phyloP scores from a whole-genome alignment of 2,797 vertebrate species.

The Pipistrellus pygmaeus region DNA sequence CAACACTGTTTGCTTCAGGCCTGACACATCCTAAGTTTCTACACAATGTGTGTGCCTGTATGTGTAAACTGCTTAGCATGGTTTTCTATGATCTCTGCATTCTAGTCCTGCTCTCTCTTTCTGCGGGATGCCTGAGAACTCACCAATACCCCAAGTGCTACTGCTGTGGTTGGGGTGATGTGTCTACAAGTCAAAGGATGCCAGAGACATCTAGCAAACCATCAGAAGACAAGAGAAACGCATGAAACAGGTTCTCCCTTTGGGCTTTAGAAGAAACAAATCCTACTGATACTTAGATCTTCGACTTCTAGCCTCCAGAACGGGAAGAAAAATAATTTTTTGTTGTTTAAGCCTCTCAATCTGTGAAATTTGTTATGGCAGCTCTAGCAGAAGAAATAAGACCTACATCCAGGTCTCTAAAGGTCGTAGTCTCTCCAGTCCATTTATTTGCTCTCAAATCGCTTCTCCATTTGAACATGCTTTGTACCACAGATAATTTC shows the following conservation, averaged over 20 bases:
- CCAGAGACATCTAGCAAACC: neutral
- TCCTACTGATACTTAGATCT: neutral
- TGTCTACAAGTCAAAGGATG: neutral
- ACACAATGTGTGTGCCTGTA: neutral
- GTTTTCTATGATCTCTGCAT: neutral
- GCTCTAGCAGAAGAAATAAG: neutral
- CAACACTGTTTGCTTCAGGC: neutral
- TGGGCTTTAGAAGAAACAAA: neutral
- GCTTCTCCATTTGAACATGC: constrained; percentile 72
- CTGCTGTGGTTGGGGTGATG: neutral
- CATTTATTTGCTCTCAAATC: neutral
- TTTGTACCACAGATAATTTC: neutral
- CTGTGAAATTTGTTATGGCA: neutral
- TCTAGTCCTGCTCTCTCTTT: neutral
- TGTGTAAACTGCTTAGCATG: neutral
- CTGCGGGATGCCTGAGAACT: neutral
- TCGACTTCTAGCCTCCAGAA: neutral
- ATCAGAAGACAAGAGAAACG: neutral
- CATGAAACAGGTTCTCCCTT: neutral
- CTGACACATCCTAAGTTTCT: neutral
- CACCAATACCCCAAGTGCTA: neutral
- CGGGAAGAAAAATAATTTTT: neutral
- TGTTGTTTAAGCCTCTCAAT: neutral
- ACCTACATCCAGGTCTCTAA: neutral
- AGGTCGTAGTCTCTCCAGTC: neutral